These are phyloP conservation scores for Synergus umbraculus DNA, from an alignment of 2,888 invertebrate genomes.

Conservation along the genomic window DNA sequence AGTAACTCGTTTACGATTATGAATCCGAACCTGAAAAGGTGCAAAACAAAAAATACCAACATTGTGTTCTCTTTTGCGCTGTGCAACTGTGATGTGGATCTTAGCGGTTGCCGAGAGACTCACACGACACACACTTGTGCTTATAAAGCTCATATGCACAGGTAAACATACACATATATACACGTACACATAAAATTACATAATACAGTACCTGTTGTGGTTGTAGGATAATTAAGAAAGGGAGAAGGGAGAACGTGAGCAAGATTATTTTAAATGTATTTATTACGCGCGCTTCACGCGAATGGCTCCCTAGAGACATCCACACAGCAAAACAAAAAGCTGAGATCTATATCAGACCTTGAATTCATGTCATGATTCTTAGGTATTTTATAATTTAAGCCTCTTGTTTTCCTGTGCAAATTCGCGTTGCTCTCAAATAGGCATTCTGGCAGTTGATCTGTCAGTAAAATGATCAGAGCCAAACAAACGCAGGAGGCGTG, in stretches of 20 bases:
- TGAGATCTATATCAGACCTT: not conserved
- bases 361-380: not conserved
- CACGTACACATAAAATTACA: slow-evolving; percentile 41
- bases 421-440: not conserved
- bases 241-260: slow-evolving; percentile 34
- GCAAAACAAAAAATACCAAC: slow-evolving; percentile 45
- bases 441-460: not conserved
- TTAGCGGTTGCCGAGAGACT: slow-evolving; percentile 45
- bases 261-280: slow-evolving; percentile 37
- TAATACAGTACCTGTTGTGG: slow-evolving; percentile 53
- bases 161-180: slow-evolving; percentile 29
- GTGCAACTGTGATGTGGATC: slow-evolving; percentile 48
- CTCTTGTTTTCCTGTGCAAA: slow-evolving; percentile 2
- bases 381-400: not conserved
- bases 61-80: slow-evolving; percentile 49
- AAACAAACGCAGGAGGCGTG: not conserved
- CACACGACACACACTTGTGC: slow-evolving; percentile 15
- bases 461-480: not conserved
- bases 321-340: not conserved
- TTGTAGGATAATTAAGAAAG: slow-evolving; percentile 47
- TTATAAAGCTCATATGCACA: slow-evolving; percentile 23
- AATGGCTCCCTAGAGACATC: not conserved
- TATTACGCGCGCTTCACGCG: slow-evolving; percentile 18
- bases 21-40: slow-evolving; percentile 39
- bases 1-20: slow-evolving; percentile 27